Evolutionary conservation across 2,888 invertebrate genomes (phyloP), one percentile per base, ranked within the genome.

Genomic region (Odontomyia ornata): DNA sequence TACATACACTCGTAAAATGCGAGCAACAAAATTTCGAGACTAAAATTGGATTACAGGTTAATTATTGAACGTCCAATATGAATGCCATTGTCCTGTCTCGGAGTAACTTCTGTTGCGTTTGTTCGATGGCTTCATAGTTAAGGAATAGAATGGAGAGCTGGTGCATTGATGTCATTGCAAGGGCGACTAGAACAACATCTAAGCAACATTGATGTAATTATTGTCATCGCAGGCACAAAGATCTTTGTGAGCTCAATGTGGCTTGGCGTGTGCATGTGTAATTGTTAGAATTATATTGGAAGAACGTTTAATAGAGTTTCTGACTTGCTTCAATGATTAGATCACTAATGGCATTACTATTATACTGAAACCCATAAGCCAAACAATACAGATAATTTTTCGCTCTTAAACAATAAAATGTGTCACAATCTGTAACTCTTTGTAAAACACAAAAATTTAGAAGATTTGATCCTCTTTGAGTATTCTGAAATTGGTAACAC

Each of bases 41-140:
- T 46, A 36, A 73, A 73, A 73, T 73, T 73, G 60, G 73, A 73
- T 73, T 73, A 73, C 73, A 73, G 60, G 57, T 73, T 73, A 73
- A 73, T 73, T 73, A 57, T 57, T 73, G 73, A 57, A 73, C 57
- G 23, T 73, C 36, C 73, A 57, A 57, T 73, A 73, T 36, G 30
- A 18, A 57, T 18, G 69, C 13, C 21, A 69, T 69, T 69, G 69
- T 47, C 46, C 69, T 46, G 46, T 23, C 46, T 25, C 28, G 43
- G 46, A 46, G 47, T 69, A 23, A n/a, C 60, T 60, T 25, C 60
- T 60, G 21, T 15, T 60, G 21, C 18, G 25, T 60, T 60, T 21
- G 60, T 25, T 21, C 36, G 7, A 52, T 15, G 52, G 52, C 7
- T n/a, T n/a, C 52, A 52, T 18, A 52, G n/a, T 9, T 15, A 60